A percentile compares a stretch with the other conserved stretches of the same genome.
Conservation (phyloP, 2,888 invertebrate species). For the Thereva unica region DNA sequence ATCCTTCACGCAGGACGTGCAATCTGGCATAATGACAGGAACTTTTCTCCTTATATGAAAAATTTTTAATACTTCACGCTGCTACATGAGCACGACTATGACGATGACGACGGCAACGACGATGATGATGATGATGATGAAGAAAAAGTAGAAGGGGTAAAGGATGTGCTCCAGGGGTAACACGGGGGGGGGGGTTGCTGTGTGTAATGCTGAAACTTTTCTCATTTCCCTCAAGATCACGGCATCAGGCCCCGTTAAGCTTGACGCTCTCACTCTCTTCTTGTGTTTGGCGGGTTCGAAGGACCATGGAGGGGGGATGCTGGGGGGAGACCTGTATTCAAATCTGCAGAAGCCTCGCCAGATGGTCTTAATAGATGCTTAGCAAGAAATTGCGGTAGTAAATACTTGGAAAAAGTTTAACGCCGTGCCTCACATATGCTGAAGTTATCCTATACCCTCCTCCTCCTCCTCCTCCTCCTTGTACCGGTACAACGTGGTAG, state of each 20-base stretch:
- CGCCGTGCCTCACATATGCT: slow-evolving; percentile 19
- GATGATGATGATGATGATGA: too few relatives aligned
- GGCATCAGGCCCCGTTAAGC: too few relatives aligned
- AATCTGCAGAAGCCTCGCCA: slow-evolving; percentile 21
- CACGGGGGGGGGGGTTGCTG: background rate
- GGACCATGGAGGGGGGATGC: background rate
- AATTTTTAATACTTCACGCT: too few relatives aligned
- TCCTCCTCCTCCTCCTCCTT: too few relatives aligned
- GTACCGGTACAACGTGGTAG: too few relatives aligned
- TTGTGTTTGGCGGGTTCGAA: too few relatives aligned
- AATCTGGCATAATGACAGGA: too few relatives aligned
- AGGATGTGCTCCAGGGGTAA: background rate
- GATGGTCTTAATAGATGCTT: slow-evolving; percentile 31
- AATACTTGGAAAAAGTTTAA: slow-evolving; percentile 28
- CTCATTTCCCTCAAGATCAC: slow-evolving; percentile 24
- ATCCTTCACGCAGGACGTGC: too few relatives aligned
- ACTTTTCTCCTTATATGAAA: too few relatives aligned
- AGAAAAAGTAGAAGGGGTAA: background rate
- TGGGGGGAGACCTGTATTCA: slow-evolving; percentile 15
- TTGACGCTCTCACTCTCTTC: too few relatives aligned
- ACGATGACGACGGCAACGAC: too few relatives aligned
- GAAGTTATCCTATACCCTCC: background rate
- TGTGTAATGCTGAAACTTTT: slow-evolving; percentile 26
- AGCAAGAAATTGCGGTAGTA: slow-evolving; percentile 34
- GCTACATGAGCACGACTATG: too few relatives aligned